A percentile compares a stretch with the other conserved stretches of the same genome.
Evolutionary conservation across 2,888 invertebrate genomes (phyloP).

Genomic region (Rhagium mordax): DNA sequence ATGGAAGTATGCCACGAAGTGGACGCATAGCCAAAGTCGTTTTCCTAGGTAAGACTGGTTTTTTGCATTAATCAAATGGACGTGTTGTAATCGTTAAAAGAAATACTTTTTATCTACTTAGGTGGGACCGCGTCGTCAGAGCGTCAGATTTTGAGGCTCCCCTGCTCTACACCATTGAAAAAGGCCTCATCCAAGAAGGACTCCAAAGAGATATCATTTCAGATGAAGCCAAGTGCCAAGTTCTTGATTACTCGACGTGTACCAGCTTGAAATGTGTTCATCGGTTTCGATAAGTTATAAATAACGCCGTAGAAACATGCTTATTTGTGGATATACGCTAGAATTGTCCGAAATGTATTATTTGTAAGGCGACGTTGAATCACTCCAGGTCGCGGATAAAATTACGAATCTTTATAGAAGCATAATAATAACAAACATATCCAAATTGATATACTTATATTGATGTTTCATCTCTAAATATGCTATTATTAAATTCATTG

Average conservation of each 20-base stretch:
- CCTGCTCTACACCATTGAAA: neutral
- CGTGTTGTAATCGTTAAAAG: neutral
- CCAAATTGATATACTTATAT: too few relatives aligned
- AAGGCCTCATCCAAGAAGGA: neutral
- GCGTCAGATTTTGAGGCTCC: slow-evolving; percentile 48
- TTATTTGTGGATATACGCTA: slow-evolving; percentile 19
- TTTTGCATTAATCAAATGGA: neutral
- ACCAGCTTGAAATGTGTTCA: slow-evolving; percentile 32
- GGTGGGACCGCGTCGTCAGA: slow-evolving; percentile 52
- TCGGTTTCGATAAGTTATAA: slow-evolving; percentile 6
- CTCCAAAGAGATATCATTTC: slow-evolving; percentile 13
- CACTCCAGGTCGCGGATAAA: neutral
- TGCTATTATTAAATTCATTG: too few relatives aligned
- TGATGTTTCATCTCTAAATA: too few relatives aligned
- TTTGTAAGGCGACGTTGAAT: neutral
- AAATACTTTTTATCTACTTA: slow-evolving; percentile 41
- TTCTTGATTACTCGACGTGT: slow-evolving; percentile 2
- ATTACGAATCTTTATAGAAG: neutral
- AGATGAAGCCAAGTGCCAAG: slow-evolving; percentile 9
- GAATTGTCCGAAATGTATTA: neutral
- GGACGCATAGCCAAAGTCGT: slow-evolving; percentile 79
- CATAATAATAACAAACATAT: too few relatives aligned
- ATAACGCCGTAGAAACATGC: slow-evolving; percentile 10
- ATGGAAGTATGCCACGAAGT: slow-evolving; percentile 97
- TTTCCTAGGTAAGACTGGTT: slow-evolving; percentile 57